These are phyloP conservation scores for Unio delphinus DNA, from an alignment of 2,888 invertebrate species.

Conservation along the genomic window DNA sequence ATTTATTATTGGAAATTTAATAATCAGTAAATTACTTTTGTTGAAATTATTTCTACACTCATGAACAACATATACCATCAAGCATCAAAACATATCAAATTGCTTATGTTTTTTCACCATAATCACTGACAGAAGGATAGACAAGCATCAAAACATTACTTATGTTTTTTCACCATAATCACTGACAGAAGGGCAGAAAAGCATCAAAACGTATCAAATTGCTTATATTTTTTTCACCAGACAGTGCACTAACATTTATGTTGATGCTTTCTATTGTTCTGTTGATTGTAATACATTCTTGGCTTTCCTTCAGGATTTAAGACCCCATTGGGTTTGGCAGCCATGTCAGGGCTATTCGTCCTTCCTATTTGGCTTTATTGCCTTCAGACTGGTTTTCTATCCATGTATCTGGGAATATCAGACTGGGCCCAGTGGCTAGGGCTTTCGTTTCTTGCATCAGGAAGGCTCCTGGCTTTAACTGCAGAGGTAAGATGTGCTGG, in stretches of 20 bases:
- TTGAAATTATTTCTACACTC: too few species aligned
- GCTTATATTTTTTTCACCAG: not conserved
- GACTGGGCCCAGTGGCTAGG: slow-evolving; percentile 22
- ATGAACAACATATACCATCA: too few species aligned
- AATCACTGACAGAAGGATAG: too few species aligned
- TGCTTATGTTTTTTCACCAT: too few species aligned
- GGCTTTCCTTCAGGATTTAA: slow-evolving; percentile 54
- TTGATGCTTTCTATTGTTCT: not conserved
- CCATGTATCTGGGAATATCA: slow-evolving; percentile 18
- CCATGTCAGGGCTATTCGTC: slow-evolving; percentile 57
- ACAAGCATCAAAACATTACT: too few species aligned
- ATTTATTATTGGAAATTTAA: too few species aligned
- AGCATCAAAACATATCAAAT: too few species aligned
- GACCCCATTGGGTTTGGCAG: slow-evolving; percentile 50
- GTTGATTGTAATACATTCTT: too few species aligned
- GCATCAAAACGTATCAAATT: not conserved
- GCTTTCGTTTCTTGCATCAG: slow-evolving; percentile 28
- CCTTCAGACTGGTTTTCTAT: slow-evolving; percentile 29
- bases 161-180: too few species aligned
- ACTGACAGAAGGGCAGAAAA: too few species aligned
- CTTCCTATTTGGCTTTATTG: slow-evolving; percentile 63
- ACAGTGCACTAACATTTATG: slow-evolving; percentile 1
- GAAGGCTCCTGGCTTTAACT: slow-evolving; percentile 43
- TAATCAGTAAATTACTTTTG: too few species aligned
- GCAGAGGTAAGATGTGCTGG: slow-evolving; percentile 45